Conservation (phyloP, 2,113 vertebrate species). For the Megaceryle maxima region DNA sequence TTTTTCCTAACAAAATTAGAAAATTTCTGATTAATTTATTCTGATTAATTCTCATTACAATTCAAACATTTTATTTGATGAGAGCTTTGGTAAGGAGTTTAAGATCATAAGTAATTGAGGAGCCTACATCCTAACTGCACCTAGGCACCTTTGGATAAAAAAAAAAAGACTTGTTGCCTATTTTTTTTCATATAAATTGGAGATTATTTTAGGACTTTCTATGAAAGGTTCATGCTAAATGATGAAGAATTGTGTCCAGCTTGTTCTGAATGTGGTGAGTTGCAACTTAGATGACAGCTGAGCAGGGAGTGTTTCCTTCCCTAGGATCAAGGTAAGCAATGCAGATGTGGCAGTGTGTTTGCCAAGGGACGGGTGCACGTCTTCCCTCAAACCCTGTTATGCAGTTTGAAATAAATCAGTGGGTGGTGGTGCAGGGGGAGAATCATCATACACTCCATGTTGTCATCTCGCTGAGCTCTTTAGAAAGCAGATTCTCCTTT, state of each 20-base stretch:
- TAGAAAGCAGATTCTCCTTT: background rate
- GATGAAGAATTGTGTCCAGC: background rate
- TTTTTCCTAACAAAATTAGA: background rate
- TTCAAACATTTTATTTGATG: background rate
- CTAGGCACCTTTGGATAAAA: background rate
- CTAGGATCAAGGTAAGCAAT: background rate
- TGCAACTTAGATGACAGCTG: background rate
- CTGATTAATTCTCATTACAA: background rate
- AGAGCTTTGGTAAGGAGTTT: background rate
- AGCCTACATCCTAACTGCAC: background rate
- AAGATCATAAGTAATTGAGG: background rate
- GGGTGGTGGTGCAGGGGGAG: background rate
- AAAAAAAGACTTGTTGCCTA: background rate
- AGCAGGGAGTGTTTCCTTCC: background rate
- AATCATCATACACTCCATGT: background rate
- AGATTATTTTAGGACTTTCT: background rate
- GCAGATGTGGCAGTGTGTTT: background rate
- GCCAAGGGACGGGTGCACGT: background rate
- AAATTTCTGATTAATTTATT: background rate
- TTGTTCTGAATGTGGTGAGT: background rate
- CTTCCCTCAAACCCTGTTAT: background rate
- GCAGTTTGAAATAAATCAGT: background rate
- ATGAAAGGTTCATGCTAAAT: background rate
- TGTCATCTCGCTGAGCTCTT: background rate
- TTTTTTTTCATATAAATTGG: background rate